Evolutionary conservation across 2,888 invertebrate genomes (phyloP).

Genomic region (Sminthurides aquaticus): DNA sequence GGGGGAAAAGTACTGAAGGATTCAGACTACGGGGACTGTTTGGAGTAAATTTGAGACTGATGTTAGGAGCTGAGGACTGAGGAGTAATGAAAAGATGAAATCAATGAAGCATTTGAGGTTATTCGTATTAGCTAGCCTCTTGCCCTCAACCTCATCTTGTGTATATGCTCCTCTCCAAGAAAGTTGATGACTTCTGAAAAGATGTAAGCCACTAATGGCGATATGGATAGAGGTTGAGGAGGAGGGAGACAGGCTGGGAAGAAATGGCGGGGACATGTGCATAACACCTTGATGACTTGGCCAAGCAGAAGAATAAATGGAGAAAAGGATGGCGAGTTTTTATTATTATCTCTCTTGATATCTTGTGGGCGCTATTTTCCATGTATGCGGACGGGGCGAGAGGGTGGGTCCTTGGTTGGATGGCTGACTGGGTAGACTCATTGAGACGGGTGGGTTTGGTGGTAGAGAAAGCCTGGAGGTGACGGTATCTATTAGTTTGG

Average conservation of each 20-base stretch:
- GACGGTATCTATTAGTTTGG: slow-evolving; percentile 41
- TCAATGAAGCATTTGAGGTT: neutral
- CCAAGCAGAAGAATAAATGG: slow-evolving; percentile 7
- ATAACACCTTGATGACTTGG: slow-evolving; percentile 14
- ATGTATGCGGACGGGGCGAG: too few relatives aligned
- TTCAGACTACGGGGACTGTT: too few relatives aligned
- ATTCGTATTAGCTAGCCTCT: neutral
- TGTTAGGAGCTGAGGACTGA: neutral
- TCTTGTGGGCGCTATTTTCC: too few relatives aligned
- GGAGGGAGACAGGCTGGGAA: too few relatives aligned
- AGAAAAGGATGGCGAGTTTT: slow-evolving; percentile 34
- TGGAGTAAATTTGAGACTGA: too few relatives aligned
- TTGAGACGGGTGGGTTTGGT: too few relatives aligned
- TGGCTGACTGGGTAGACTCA: too few relatives aligned
- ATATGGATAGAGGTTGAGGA: neutral
- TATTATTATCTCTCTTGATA: slow-evolving; percentile 39
- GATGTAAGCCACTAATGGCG: neutral
- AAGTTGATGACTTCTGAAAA: neutral
- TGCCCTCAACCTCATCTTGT: too few relatives aligned
- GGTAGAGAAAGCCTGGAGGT: slow-evolving; percentile 31
- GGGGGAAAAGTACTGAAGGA: too few relatives aligned
- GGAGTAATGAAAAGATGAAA: neutral
- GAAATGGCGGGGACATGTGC: slow-evolving; percentile 2
- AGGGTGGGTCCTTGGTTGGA: too few relatives aligned
- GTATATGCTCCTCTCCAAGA: neutral